Evolutionary conservation across 2,797 vertebrate species (phyloP).

Genomic region (Enteromius viviparus): DNA sequence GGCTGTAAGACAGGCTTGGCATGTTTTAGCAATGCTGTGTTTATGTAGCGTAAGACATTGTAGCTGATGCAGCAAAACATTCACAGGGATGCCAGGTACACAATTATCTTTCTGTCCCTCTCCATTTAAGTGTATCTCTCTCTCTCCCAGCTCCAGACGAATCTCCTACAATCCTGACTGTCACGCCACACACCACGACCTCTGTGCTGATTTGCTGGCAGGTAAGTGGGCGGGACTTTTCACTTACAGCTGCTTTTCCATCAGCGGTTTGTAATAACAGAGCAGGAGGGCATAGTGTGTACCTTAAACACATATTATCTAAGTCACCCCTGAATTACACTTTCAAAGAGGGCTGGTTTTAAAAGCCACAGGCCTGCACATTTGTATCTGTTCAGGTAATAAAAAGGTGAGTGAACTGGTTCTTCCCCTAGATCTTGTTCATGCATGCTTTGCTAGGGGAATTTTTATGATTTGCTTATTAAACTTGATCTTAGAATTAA

Average conservation of each 20-base stretch:
- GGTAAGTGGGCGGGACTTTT: constrained; percentile 71
- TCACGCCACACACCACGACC: constrained; percentile 93
- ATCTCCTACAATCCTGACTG: constrained; percentile 87
- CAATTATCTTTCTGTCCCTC: neutral
- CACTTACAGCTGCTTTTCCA: neutral
- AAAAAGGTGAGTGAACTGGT: neutral
- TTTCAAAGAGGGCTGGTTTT: constrained; percentile 11
- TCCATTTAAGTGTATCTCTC: neutral
- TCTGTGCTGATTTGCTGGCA: constrained; percentile 96
- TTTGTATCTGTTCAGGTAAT: neutral
- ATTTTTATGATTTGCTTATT: neutral
- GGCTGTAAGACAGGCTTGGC: constrained; percentile 49
- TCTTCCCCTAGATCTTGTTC: neutral
- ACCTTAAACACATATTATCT: constrained; percentile 29
- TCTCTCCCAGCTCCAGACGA: constrained; percentile 74
- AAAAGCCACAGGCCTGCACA: neutral
- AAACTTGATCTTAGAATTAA: neutral
- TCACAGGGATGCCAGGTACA: neutral
- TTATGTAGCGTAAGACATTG: constrained; percentile 17
- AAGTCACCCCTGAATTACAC: constrained; percentile 1
- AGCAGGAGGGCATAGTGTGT: constrained; percentile 4
- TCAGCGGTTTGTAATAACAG: constrained; percentile 41
- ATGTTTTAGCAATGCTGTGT: constrained; percentile 42
- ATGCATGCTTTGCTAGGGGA: constrained; percentile 22
- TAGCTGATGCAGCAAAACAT: neutral